These are phyloP conservation scores for Trissolcus basalis DNA, from an alignment of 1,140 invertebrate genomes.

Conservation along the genomic window DNA sequence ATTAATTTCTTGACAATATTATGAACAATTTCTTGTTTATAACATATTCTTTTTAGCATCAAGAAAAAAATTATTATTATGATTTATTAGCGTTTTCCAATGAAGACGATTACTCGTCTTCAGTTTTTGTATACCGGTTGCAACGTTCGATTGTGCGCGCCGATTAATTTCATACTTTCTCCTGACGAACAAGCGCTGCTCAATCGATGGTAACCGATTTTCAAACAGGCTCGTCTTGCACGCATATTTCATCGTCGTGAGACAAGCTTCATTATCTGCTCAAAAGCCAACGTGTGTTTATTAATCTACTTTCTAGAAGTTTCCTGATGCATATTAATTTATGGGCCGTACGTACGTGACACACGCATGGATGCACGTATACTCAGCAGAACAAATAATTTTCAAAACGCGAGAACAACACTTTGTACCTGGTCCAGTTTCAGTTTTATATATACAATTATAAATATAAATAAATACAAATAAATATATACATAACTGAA, in stretches of 20 bases:
- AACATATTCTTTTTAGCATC: too few relatives aligned
- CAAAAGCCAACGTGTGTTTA: constrained; percentile 51
- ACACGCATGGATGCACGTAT: constrained; percentile 21
- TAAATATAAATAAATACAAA: too few relatives aligned
- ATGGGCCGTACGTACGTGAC: constrained; percentile 31
- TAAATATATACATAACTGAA: too few relatives aligned
- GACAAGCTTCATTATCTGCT: constrained; percentile 56
- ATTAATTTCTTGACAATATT: too few relatives aligned
- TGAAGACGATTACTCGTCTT: constrained; percentile 11
- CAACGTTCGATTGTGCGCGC: constrained; percentile 24
- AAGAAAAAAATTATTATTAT: constrained; percentile 21
- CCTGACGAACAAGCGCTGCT: constrained; percentile 12
- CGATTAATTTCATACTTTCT: constrained; percentile 60
- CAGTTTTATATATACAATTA: too few relatives aligned
- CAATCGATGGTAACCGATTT: constrained; percentile 49
- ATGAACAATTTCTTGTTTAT: too few relatives aligned
- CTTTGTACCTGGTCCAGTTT: constrained; percentile 25
- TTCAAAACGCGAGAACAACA: constrained; percentile 17
- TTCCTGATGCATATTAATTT: constrained; percentile 43
- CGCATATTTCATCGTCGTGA: constrained; percentile 37
- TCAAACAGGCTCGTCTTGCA: constrained; percentile 26
- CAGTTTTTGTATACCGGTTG: constrained; percentile 26
- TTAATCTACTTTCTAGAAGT: constrained; percentile 60
- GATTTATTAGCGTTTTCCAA: constrained; percentile 38
- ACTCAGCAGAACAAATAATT: constrained; percentile 45